phyloP scores from a whole-genome alignment of 2,797 vertebrate species.

The Pseudochromis fuscus region DNA sequence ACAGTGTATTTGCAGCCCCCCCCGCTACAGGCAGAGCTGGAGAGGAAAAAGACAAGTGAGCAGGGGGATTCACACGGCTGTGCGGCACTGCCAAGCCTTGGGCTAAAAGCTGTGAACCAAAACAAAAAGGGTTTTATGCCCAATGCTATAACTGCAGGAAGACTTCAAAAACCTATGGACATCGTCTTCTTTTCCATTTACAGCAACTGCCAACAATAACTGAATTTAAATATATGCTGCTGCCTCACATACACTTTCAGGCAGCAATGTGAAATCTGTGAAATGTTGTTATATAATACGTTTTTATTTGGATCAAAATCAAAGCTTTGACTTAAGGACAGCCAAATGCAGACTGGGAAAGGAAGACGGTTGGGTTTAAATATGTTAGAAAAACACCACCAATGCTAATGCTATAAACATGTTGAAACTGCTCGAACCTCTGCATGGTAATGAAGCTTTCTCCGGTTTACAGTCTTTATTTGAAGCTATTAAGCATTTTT shows the following conservation, averaged over 20 bases:
- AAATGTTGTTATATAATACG: background rate
- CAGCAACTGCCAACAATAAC: constrained; percentile 8
- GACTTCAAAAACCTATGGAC: constrained; percentile 38
- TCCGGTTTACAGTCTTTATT: too few relatives aligned
- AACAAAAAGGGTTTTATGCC: constrained; percentile 46
- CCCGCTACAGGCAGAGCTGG: constrained; percentile 26
- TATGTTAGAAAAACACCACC: background rate
- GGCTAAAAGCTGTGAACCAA: constrained; percentile 52
- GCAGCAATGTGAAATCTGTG: constrained; percentile 12
- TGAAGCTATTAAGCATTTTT: too few relatives aligned
- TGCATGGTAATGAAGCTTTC: too few relatives aligned
- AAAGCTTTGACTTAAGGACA: constrained; percentile 4
- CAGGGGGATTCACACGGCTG: constrained; percentile 43
- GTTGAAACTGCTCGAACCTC: too few relatives aligned
- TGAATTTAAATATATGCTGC: background rate
- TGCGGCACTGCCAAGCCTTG: constrained; percentile 39
- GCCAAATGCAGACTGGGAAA: constrained; percentile 1
- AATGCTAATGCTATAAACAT: too few relatives aligned
- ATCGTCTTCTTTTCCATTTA: constrained; percentile 18
- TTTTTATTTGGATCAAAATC: constrained; percentile 12
- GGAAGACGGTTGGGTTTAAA: background rate
- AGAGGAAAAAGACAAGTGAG: constrained; percentile 21
- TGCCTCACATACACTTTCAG: constrained; percentile 9
- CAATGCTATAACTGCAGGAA: constrained; percentile 5
- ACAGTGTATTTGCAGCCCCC: constrained; percentile 31